Percentiles rank a stretch among this genome's conserved stretches.
Conservation (phyloP, 2,888 invertebrate species). For the Macropis europaea region DNA sequence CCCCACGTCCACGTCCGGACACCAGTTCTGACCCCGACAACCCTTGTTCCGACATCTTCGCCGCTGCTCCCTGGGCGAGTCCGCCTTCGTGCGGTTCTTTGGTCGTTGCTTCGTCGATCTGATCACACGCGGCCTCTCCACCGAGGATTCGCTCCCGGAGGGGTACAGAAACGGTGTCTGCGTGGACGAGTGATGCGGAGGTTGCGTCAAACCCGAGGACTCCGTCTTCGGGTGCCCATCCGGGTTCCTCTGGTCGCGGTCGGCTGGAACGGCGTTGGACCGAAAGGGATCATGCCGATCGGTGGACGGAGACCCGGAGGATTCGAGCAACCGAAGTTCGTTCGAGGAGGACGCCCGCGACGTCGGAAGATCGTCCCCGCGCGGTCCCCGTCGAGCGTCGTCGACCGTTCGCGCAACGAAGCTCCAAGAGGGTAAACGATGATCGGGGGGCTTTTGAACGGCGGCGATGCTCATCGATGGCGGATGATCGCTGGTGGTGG, state of each 20-base stretch:
- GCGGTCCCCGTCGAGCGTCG: conserved; percentile 6
- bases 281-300: no score
- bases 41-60: conserved; percentile 74
- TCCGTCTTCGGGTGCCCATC: conserved; percentile 32
- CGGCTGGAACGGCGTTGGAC: no score
- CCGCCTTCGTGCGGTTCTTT: conserved; percentile 67
- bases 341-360: no score
- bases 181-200: conserved; percentile 59
- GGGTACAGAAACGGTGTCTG: conserved; percentile 41
- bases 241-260: conserved; percentile 7
- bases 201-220: conserved; percentile 40
- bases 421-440: conserved; percentile 42
- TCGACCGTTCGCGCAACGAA: conserved; percentile 28
- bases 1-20: conserved; percentile 84
- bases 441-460: conserved; percentile 52
- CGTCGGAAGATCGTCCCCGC: neutral
- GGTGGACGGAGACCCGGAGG: no score
- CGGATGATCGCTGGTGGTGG: conserved; percentile 43
- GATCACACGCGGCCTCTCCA: conserved; percentile 61
- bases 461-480: conserved; percentile 43
- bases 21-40: conserved; percentile 79
- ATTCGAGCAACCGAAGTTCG: no score
- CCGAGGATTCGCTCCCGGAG: conserved; percentile 37
- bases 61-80: conserved; percentile 75
- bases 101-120: conserved; percentile 67